Evolutionary conservation across 2,113 vertebrate genomes (phyloP), one percentile per base, ranked within the genome.

Genomic region (Phrynosoma platyrhinos): DNA sequence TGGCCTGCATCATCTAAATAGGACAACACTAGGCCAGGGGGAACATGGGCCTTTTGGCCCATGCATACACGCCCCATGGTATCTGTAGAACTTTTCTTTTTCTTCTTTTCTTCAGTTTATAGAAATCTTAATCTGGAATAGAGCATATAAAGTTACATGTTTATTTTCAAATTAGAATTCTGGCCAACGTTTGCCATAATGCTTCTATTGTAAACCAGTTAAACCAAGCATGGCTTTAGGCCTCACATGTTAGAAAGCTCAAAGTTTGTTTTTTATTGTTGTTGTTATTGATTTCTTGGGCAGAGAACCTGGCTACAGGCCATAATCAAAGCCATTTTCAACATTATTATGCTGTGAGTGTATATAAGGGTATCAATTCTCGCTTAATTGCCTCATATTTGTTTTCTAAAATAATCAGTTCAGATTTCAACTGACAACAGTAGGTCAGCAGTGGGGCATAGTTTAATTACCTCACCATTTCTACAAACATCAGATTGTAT

Each of bases 281-380:
- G 58, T 62, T 62, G 58, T 62, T 62, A 62, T 62, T 62, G 58
- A 21, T 64, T 81, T 85, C 89, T 94, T 95, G 81, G 88, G 20
- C 53, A 84, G 52, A 78, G 30, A 69, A 84, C 30, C 77, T 88
- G 89, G 87, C 75, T 36, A 32, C 10, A 9, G 36, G 85, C 42
- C 77, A 80, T n/a, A n/a, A 12, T 82, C 86, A 1, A 89, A 64
- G 64, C n/a, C 16, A 93, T 79, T 79, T 21, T 77, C 89, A 53
- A 36, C 30, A 16, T 64, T 85, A 10, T 81, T 83, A 30, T 30
- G 87, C 1, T 52, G 58, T 0, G 3, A 42, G 20, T 84, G 23
- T 81, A 87, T 82, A 42, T 88, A 91, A 62, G 58, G 58, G 42
- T 80, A 30, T 40, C 71, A n/a, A 42, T 80, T 42, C 64, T 27